These are phyloP conservation scores for Carapus acus DNA, from an alignment of 2,797 vertebrate species.

Conservation along the genomic window DNA sequence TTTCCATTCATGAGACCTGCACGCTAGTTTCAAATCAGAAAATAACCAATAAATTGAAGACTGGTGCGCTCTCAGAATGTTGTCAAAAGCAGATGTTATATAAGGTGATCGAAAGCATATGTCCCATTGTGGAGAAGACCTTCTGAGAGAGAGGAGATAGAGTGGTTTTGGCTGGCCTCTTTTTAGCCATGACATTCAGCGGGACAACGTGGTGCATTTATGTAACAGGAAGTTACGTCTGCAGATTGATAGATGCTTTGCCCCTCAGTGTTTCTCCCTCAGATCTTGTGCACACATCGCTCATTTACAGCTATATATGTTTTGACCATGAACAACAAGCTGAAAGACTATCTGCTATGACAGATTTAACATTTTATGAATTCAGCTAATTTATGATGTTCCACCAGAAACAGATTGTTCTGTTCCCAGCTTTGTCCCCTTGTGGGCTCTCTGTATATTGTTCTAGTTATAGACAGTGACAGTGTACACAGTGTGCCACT, in stretches of 20 bases:
- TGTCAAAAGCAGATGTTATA: conserved; percentile 62
- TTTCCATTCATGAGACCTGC: conserved; percentile 36
- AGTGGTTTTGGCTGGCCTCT: conserved; percentile 34
- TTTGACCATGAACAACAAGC: too few relatives aligned
- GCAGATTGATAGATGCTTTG: conserved; percentile 20
- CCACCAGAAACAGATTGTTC: neutral
- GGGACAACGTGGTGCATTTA: conserved; percentile 36
- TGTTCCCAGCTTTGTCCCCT: neutral
- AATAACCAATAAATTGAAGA: conserved; percentile 51
- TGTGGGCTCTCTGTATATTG: conserved; percentile 3
- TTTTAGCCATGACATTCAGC: conserved; percentile 29
- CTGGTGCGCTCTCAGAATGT: conserved; percentile 42
- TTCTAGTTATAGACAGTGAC: conserved; percentile 6
- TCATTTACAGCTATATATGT: conserved; percentile 14
- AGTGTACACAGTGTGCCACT: conserved; percentile 26
- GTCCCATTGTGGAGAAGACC: conserved; percentile 42
- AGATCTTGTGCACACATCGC: conserved; percentile 2
- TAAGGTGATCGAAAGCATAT: conserved; percentile 72
- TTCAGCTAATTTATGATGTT: too few relatives aligned
- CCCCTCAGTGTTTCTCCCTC: neutral
- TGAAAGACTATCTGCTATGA: too few relatives aligned
- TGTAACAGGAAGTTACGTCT: conserved; percentile 35
- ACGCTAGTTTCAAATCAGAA: conserved; percentile 39
- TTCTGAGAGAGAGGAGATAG: conserved; percentile 25
- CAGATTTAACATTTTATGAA: too few relatives aligned